Conservation (phyloP, 2,797 vertebrate species). For the Urocyon cinereoargenteus region DNA sequence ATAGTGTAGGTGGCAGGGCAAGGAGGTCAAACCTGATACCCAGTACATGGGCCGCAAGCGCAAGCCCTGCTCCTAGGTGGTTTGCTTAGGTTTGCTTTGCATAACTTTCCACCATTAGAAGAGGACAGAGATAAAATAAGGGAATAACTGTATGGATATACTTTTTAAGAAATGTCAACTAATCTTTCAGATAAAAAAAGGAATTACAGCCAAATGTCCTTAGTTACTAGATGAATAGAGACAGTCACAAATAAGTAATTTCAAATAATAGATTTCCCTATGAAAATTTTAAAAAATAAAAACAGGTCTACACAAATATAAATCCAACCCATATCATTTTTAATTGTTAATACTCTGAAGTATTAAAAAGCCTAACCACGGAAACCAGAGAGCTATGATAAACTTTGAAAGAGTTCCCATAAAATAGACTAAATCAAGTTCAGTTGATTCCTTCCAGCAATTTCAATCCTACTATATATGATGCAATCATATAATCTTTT, state of each 20-base stretch:
- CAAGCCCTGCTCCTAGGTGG: too few species aligned
- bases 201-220: neutral
- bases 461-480: slow-evolving; percentile 74
- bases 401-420: slow-evolving; percentile 54
- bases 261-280: neutral
- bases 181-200: neutral
- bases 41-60: too few species aligned
- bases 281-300: neutral
- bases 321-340: neutral
- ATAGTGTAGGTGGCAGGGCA: neutral
- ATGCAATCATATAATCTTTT: slow-evolving; percentile 64
- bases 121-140: neutral
- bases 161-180: neutral
- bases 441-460: slow-evolving; percentile 67
- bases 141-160: neutral
- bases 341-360: neutral
- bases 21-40: too few species aligned
- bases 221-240: neutral
- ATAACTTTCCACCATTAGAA: neutral
- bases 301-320: neutral
- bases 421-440: slow-evolving; percentile 64
- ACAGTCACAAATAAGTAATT: neutral
- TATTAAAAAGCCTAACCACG: slow-evolving; percentile 55
- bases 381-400: slow-evolving; percentile 57
- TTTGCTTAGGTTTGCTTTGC: too few species aligned